Base-by-base conservation (phyloP, 2,797 vertebrate species). In the Micrastur ruficollis region DNA sequence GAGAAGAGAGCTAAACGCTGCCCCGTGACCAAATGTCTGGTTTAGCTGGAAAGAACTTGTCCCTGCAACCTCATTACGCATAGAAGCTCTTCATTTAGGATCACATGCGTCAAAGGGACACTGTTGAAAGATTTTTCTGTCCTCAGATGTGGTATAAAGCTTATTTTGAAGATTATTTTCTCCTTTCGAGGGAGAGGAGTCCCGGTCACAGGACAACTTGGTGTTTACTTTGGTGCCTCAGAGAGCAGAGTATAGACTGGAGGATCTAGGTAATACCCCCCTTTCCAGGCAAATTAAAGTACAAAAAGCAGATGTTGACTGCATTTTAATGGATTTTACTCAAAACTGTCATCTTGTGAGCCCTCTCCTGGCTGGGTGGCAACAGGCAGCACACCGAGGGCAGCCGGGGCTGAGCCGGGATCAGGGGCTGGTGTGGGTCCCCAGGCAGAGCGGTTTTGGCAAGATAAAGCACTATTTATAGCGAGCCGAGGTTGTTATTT, bases 391-490 rank as follows among this genome's bases (percentile, higher is more conserved):
- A 50, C 58, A 29, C 52, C 1, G 5, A 52, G 3, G 7, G 70
- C 55, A 65, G 65, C 56, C 1, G 8, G 63, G 70, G 40, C 70
- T 65, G 65, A 50, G n/a, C 32, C n/a, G 19, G 80, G 40, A 29
- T 14, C 74, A 44, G 87, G 92, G 91, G 92, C 62, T 70, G 73
- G 20, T 42, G 46, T 9, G 9, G 56, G 44, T 49, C 50, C 13
- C 58, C 81, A 72, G 49, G 73, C 81, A 78, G 95, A 93, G 94
- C 87, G 81, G 81, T 81, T 92, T 72, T 79, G 82, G 89, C 29
- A 73, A 97, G 94, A 97, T 86, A 92, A 95, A 95, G 47, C 65
- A 11, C 59, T 34, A 32, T 61, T 91, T 86, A 89, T 73, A 94
- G 93, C 7, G 6, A 72, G 34, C 19, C 3, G 83, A 90, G 92